These are phyloP conservation scores for Mobula birostris DNA, from an alignment of 2,113 vertebrate species.

Conservation along the genomic window DNA sequence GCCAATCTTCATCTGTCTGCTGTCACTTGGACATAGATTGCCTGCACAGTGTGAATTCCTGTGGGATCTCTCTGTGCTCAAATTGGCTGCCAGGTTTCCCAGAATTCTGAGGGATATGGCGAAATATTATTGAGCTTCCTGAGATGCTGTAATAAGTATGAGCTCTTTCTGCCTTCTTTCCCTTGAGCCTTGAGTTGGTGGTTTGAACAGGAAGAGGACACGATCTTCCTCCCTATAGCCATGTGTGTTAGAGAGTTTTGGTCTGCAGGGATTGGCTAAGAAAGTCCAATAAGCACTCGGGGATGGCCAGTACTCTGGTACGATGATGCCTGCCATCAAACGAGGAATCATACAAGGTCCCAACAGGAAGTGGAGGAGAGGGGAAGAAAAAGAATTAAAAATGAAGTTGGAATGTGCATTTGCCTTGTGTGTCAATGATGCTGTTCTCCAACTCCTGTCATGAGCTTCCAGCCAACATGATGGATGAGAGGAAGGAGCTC, in stretches of 20 bases:
- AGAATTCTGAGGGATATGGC: not conserved
- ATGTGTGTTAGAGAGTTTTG: not conserved
- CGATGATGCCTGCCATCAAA: not conserved
- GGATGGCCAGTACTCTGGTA: not conserved
- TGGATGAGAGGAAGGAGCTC: conserved; percentile 7
- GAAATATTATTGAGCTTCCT: not conserved
- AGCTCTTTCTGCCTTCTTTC: not conserved
- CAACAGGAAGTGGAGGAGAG: not conserved
- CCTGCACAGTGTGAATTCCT: not conserved
- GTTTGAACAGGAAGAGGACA: too few relatives aligned
- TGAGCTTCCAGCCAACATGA: not conserved
- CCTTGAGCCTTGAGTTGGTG: too few relatives aligned
- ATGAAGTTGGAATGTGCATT: not conserved
- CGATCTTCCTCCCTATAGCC: not conserved
- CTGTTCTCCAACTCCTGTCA: not conserved
- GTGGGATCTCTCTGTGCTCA: not conserved
- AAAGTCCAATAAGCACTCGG: not conserved
- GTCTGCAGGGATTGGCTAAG: not conserved
- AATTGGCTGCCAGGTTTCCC: not conserved
- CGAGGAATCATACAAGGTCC: not conserved
- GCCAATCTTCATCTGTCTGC: not conserved
- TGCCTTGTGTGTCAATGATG: not conserved
- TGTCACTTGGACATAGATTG: not conserved
- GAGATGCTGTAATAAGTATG: not conserved
- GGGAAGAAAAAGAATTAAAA: not conserved